These are phyloP conservation scores for Xanthorhoe designata DNA, from an alignment of 2,888 invertebrate species.

Conservation along the genomic window DNA sequence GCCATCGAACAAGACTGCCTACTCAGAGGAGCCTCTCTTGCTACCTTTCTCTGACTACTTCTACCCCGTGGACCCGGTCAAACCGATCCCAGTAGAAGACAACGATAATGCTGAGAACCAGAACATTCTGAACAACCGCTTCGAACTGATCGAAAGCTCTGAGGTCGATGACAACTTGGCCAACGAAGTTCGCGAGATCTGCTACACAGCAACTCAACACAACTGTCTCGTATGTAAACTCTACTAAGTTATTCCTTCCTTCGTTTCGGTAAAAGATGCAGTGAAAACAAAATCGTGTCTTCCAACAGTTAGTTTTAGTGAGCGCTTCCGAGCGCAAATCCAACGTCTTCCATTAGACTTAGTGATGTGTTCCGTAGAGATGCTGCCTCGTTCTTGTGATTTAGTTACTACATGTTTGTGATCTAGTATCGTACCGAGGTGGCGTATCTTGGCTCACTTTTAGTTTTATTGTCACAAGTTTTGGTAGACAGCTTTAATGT, in stretches of 20 bases:
- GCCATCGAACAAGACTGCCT: constrained; percentile 80
- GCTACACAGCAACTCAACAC: constrained; percentile 71
- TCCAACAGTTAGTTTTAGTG: constrained; percentile 78
- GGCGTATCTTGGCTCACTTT: constrained; percentile 59
- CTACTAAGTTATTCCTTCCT: constrained; percentile 56
- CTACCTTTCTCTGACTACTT: constrained; percentile 76
- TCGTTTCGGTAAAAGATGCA: constrained; percentile 68
- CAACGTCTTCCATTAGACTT: constrained; percentile 82
- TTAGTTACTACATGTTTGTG: constrained; percentile 53
- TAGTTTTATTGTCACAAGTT: constrained; percentile 77
- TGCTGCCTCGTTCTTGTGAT: constrained; percentile 57
- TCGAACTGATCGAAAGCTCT: constrained; percentile 70
- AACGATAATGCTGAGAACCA: constrained; percentile 79
- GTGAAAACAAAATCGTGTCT: constrained; percentile 85
- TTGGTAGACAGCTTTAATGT: constrained; percentile 85
- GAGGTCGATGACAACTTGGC: constrained; percentile 86
- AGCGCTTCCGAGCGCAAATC: constrained; percentile 62
- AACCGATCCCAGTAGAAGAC: constrained; percentile 74
- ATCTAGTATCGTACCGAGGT: constrained; percentile 52
- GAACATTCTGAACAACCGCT: constrained; percentile 75
- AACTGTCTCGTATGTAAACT: constrained; percentile 80
- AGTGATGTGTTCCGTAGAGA: constrained; percentile 65
- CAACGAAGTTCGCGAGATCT: constrained; percentile 85
- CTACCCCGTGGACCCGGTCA: constrained; percentile 74
- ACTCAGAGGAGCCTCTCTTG: constrained; percentile 74